A percentile compares a stretch with the other conserved stretches of the same genome.
Evolutionary conservation across 2,888 invertebrate species (phyloP).

Genomic region (Eilema caniola): DNA sequence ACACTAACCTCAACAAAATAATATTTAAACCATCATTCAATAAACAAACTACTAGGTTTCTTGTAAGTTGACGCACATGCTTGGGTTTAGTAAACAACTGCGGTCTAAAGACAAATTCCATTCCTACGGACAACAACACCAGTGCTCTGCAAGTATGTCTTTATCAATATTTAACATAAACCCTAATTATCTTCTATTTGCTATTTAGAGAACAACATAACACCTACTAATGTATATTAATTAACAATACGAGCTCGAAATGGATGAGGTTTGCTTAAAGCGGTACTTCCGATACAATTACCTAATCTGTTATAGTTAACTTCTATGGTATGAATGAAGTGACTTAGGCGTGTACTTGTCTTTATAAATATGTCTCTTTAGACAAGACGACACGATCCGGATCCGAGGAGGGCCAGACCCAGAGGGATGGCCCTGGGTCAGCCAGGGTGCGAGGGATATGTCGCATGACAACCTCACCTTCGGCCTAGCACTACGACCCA

Average conservation of each 20-base stretch:
- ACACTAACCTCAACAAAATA: conserved; percentile 62
- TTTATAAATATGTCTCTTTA: too few species aligned
- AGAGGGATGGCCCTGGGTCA: too few species aligned
- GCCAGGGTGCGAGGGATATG: too few species aligned
- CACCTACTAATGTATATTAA: neutral
- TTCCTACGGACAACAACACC: conserved; percentile 42
- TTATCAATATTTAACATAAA: conserved; percentile 6
- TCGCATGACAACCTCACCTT: too few species aligned
- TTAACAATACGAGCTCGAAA: neutral
- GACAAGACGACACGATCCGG: too few species aligned
- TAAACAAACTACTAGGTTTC: conserved; percentile 58
- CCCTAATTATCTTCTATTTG: neutral
- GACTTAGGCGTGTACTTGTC: too few species aligned
- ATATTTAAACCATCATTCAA: conserved; percentile 63
- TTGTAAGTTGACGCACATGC: conserved; percentile 51
- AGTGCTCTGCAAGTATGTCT: conserved; percentile 10
- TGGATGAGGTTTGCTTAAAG: neutral
- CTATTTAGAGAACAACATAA: neutral
- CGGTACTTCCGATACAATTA: neutral
- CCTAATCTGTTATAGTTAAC: neutral
- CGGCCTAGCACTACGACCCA: too few species aligned
- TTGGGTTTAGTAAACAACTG: conserved; percentile 47
- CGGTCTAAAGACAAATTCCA: conserved; percentile 63
- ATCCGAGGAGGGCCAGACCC: too few species aligned
- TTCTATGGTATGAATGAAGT: neutral